Base-by-base conservation (phyloP, 2,888 invertebrate species). In the Oligia fasciuncula region DNA sequence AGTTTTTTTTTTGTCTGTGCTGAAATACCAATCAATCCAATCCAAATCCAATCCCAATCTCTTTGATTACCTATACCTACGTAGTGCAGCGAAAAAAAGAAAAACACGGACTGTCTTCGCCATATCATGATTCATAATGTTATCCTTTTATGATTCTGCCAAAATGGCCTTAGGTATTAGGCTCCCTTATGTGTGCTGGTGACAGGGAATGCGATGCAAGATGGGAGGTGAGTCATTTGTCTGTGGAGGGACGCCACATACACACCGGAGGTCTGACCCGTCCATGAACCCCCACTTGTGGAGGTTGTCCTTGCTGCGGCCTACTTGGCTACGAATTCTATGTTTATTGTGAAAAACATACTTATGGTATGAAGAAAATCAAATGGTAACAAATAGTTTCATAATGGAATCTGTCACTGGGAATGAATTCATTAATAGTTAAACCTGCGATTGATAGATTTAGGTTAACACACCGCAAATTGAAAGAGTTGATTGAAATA, bases 401-500 rank as follows among this genome's bases (percentile, higher is more conserved):
- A 9, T 29, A 57, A 14, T n/a, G 8, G 11, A 11, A 63, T 13
- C 29, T 40, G 6, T 29, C 9, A 43, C 29, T 60, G 69, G 13
- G 69, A 57, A 29, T 23, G 1, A 6, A 46, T 14, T n/a, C 1
- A 35, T 46, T 19, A 11, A 4, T 19, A 23, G 3, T 9, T 57
- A 63, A 67, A 40, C 4, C 5, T 9, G 0, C 14, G 14, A 49
- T 66, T 0, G 5, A 35, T 49, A 46, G 14, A 69, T 68, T 54
- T 40, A 79, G 9, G 2, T 51, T 35, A n/a, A 11, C 40, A 11
- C 19, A 57, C 17, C 2, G 19, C 2, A 11, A 14, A 67, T 43
- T 51, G 14, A 51, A 54, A 35, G 17, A 54, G 17, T 75, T 60
- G 60, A 46, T 66, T 71, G 62, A 57, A 1, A 60, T 79, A 29